Evolutionary conservation across 2,888 invertebrate species (phyloP), one percentile per base, ranked within the genome.

Genomic region (Drosophila robusta): DNA sequence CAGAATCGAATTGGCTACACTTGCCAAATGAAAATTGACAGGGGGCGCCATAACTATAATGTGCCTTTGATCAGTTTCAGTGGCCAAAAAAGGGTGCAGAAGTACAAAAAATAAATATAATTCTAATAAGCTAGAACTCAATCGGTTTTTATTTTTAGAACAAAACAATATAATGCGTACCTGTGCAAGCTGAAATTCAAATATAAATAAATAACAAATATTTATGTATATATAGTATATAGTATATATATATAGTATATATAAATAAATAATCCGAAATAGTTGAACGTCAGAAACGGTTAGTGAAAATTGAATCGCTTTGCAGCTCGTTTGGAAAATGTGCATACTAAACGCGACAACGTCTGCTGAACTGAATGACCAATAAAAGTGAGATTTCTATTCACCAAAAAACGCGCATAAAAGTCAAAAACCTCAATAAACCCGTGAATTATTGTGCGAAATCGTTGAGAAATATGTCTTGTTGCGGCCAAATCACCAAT

Each of bases 401-500:
- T 55, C 3, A 26, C 5, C 44, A 0, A 49, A 47, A 47, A 26
- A 14, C 38, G 44, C 39, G 29, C 36, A 46, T 45, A 58, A 61
- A 75, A 63, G 57, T 57, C 42, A 38, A 55, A 62, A 49, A 44
- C 29, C 55, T 47, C 56, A 32, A 60, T 47, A 55, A 60, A 62
- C 42, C 51, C 36, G 67, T 78, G 67, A 67, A 70, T 51, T 63
- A 75, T 24, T 51, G 42, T 69, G 22, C 46, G 24, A 51, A 64
- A 57, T 50, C 34, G 24, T 45, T 16, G 55, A 52, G 18, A 50
- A 69, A 51, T 24, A 94, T 94, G 95, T 93, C 94, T 85, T 95
- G 94, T 91, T 95, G 95, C 92, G 95, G 95, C 91, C 95, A 96
- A 92, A 95, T 94, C 70, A 93, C 95, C 83, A 95, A 96, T 64